Evolutionary conservation across 2,113 vertebrate species (phyloP).

Genomic region (Cacatua alba): DNA sequence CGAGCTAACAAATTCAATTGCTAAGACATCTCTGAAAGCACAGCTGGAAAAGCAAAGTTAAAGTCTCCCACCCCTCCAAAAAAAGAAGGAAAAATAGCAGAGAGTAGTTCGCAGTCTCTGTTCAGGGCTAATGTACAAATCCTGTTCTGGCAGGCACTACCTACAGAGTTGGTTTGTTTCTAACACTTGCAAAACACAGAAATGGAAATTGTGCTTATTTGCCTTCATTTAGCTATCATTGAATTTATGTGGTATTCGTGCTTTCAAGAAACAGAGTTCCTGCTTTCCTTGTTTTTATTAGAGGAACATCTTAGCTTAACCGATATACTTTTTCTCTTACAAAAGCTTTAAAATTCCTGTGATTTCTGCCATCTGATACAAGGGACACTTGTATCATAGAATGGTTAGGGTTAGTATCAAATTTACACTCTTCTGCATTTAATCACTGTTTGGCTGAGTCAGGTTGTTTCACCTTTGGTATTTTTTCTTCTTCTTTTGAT

Average conservation of each 20-base stretch:
- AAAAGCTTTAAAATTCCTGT: neutral
- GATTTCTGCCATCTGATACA: neutral
- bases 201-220: neutral
- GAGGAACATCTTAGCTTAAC: neutral
- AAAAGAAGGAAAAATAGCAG: neutral
- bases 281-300: neutral
- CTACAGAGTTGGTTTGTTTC: neutral
- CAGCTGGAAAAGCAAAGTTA: neutral
- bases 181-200: neutral
- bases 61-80: accelerated
- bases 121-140: neutral
- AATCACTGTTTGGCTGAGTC: neutral
- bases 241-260: neutral
- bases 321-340: neutral
- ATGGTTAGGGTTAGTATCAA: neutral
- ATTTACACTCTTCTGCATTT: neutral
- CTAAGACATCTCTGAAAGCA: neutral
- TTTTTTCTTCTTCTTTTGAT: neutral
- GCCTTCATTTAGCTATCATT: neutral
- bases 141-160: neutral
- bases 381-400: neutral
- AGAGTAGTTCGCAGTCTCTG: neutral
- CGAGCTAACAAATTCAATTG: neutral
- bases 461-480: neutral
- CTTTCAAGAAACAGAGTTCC: neutral